A percentile compares a stretch with the other conserved stretches of the same genome.
Conservation (phyloP, 2,113 vertebrate genomes). For the Anser cygnoides region DNA sequence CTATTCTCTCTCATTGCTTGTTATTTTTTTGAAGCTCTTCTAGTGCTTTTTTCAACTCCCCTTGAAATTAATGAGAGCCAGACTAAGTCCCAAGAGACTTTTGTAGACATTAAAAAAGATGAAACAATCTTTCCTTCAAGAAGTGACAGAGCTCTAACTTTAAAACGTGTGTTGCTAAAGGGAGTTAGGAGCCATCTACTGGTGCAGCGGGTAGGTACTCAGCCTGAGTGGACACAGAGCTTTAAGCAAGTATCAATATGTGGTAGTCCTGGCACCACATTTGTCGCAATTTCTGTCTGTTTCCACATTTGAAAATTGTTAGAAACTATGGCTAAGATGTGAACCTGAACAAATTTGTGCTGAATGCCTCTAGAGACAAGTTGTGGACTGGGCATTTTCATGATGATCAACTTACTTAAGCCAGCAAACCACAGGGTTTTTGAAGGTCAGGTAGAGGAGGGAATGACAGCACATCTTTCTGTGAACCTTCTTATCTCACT, state of each 20-base stretch:
- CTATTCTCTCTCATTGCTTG: conserved; percentile 18
- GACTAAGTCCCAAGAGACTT: not conserved
- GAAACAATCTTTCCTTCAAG: not conserved
- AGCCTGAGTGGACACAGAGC: not conserved
- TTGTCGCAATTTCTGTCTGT: not conserved
- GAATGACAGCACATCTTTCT: not conserved
- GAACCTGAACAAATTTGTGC: not conserved
- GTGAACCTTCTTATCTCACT: not conserved
- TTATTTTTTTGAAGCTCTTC: conserved; percentile 33
- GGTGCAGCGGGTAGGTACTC: not conserved
- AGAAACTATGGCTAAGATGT: not conserved
- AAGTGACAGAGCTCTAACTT: not conserved
- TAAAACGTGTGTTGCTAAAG: not conserved
- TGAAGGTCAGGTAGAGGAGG: not conserved
- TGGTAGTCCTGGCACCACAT: not conserved
- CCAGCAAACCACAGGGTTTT: not conserved
- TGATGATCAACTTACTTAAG: not conserved
- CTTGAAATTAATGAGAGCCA: conserved; percentile 15
- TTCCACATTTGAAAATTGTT: not conserved
- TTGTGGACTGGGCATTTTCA: not conserved
- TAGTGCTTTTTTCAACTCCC: not conserved
- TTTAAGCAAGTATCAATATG: not conserved
- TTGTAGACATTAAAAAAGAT: not conserved
- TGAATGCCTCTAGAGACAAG: not conserved
- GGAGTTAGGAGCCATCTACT: not conserved